phyloP scores from a whole-genome alignment of 2,888 invertebrate species.

The Bellardia pandia region DNA sequence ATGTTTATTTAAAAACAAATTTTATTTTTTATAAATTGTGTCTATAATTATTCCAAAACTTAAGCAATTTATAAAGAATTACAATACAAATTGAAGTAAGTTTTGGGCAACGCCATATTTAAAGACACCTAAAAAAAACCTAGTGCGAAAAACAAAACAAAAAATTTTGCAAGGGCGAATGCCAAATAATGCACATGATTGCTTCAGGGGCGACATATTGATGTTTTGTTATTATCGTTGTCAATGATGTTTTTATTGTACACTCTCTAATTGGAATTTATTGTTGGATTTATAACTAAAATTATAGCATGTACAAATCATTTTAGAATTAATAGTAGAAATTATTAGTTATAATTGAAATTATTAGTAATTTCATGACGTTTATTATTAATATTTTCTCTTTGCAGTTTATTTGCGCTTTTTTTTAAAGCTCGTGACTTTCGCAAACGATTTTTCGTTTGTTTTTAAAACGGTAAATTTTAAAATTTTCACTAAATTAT shows the following conservation, averaged over 20 bases:
- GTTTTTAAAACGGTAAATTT: constrained; percentile 42
- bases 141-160: constrained; percentile 29
- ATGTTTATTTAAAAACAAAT: constrained; percentile 22
- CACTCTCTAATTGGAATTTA: constrained; percentile 38
- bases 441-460: background rate
- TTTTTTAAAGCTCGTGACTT: constrained; percentile 23
- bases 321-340: background rate
- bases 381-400: background rate
- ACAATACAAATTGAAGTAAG: constrained; percentile 48
- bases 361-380: background rate
- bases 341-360: background rate
- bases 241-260: constrained; percentile 20
- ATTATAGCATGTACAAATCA: background rate
- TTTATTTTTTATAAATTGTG: constrained; percentile 30
- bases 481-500: background rate
- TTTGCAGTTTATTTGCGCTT: constrained; percentile 36
- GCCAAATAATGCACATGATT: constrained; percentile 65
- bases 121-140: background rate
- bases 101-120: constrained; percentile 12
- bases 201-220: constrained; percentile 55
- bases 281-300: background rate
- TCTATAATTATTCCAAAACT: background rate
- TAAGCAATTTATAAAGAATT: constrained; percentile 31
- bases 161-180: constrained; percentile 58
- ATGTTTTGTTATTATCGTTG: constrained; percentile 35